phyloP scores from a whole-genome alignment of 2,888 invertebrate species.

The Chydorus sphaericus region DNA sequence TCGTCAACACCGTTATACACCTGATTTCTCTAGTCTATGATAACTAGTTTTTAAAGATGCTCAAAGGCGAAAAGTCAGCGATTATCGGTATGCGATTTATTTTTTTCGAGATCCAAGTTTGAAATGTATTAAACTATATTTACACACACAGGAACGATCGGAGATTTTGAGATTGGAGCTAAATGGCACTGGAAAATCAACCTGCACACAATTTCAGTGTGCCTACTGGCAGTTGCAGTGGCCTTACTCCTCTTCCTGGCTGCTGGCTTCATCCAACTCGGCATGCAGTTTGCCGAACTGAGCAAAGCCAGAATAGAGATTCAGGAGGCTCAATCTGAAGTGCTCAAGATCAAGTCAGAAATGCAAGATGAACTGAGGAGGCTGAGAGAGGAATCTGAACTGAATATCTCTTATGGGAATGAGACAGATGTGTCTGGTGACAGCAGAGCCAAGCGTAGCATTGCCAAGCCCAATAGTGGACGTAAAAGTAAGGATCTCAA shows the following conservation, averaged over 20 bases:
- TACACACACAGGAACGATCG: background rate
- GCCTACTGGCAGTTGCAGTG: background rate
- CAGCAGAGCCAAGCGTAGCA: background rate
- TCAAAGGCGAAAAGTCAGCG: background rate
- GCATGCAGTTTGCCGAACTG: background rate
- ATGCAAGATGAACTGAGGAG: background rate
- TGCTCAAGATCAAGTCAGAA: background rate
- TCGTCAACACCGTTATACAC: background rate
- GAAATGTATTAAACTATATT: background rate
- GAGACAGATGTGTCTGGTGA: background rate
- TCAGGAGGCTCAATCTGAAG: background rate
- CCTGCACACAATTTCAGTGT: background rate
- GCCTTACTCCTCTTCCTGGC: background rate
- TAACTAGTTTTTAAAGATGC: background rate
- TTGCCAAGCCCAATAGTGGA: background rate
- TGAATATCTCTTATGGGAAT: background rate
- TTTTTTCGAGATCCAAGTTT: background rate
- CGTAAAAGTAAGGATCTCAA: background rate
- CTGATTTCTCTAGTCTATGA: background rate
- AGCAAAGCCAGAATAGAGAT: background rate
- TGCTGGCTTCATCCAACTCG: background rate
- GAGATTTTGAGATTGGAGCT: slow-evolving; percentile 1
- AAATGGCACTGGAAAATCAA: background rate
- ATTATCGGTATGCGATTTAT: background rate
- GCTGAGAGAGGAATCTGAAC: background rate